phyloP scores from a whole-genome alignment of 2,113 vertebrate species.

The Strix uralensis region DNA sequence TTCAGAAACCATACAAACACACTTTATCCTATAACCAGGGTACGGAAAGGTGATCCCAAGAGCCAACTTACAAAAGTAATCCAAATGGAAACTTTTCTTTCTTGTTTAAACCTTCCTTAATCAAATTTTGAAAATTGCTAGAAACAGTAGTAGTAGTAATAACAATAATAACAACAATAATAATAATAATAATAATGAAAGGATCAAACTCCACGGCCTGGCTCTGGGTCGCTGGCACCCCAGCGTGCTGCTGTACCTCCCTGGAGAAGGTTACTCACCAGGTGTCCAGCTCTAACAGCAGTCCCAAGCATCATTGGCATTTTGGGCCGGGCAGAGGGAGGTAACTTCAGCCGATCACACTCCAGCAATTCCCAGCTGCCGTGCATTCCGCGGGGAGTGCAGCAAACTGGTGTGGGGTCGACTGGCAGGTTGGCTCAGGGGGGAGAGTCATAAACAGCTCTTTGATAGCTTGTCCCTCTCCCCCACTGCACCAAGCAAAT shows the following conservation, averaged over 20 bases:
- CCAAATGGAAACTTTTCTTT: background rate
- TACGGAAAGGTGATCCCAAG: background rate
- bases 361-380: background rate
- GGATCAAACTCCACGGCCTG: background rate
- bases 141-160: background rate
- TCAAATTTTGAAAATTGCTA: background rate
- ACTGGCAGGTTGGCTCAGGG: background rate
- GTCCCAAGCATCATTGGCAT: background rate
- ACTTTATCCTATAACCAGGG: background rate
- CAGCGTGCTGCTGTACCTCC: rapidly evolving
- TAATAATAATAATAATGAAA: background rate
- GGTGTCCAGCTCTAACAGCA: background rate
- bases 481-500: background rate
- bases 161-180: background rate
- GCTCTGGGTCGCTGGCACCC: background rate
- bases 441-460: background rate
- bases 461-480: background rate
- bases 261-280: background rate
- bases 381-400: background rate
- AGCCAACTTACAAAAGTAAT: background rate
- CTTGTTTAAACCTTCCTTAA: background rate
- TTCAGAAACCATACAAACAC: background rate
- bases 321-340: background rate
- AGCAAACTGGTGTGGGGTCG: background rate
- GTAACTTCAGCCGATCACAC: background rate